Evolutionary conservation across 2,797 vertebrate genomes (phyloP).

Genomic region (Labroides dimidiatus): DNA sequence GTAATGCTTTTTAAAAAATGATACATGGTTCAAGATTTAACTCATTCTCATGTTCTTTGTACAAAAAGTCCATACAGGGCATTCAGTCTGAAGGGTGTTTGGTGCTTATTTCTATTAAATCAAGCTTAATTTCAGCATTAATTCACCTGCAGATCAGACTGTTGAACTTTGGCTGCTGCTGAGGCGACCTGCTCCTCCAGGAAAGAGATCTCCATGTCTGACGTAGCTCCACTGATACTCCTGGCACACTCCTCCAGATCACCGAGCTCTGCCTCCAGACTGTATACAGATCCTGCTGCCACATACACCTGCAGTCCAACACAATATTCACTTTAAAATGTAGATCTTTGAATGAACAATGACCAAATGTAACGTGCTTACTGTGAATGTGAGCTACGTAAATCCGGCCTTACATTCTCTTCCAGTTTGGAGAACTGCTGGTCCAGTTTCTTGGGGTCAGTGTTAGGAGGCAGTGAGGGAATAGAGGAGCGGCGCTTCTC

Average conservation of each 20-base stretch:
- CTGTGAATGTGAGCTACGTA: no score
- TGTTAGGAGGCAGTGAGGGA: conserved; percentile 77
- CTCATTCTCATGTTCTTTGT: no score
- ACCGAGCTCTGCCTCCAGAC: conserved; percentile 91
- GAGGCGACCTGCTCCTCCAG: conserved; percentile 97
- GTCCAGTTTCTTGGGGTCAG: conserved; percentile 87
- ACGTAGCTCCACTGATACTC: conserved; percentile 86
- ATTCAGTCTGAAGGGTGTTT: no score
- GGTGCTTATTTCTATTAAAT: no score
- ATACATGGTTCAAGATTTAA: no score
- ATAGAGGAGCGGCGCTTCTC: conserved; percentile 56
- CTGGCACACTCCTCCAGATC: conserved; percentile 92
- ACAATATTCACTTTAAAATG: not conserved
- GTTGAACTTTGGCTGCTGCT: conserved; percentile 94
- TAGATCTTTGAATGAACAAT: no score
- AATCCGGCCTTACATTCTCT: conserved; percentile 86
- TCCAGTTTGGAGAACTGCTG: conserved; percentile 93
- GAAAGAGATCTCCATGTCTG: conserved; percentile 88
- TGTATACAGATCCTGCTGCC: conserved; percentile 90
- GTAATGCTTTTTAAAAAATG: no score
- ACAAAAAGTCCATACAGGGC: no score
- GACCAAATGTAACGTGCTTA: no score
- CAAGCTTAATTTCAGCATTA: not conserved
- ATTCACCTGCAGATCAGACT: conserved; percentile 93
- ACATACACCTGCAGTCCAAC: conserved; percentile 89